Conservation (phyloP, 2,888 invertebrate species). For the Zootermopsis nevadensis region DNA sequence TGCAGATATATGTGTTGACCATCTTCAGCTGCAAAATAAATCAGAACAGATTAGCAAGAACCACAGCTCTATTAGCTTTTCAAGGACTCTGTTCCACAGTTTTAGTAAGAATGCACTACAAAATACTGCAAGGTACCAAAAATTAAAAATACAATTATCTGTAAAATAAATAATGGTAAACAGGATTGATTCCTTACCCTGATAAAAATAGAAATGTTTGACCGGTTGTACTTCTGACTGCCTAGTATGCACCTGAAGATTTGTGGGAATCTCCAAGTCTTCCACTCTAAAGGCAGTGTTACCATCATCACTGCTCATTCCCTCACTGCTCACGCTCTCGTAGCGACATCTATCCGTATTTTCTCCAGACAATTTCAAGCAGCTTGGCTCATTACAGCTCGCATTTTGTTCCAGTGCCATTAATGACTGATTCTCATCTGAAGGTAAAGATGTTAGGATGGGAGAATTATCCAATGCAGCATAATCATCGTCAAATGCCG, state of each 20-base stretch:
- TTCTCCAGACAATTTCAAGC: background rate
- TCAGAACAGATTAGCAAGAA: background rate
- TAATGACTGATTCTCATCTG: background rate
- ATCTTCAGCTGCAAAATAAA: slow-evolving; percentile 76
- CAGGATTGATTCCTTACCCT: slow-evolving; percentile 68
- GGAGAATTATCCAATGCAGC: background rate
- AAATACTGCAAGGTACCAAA: too few species aligned
- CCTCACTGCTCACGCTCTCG: slow-evolving; percentile 59
- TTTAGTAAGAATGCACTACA: too few species aligned
- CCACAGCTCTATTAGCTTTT: too few species aligned
- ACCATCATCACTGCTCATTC: slow-evolving; percentile 57
- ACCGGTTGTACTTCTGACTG: slow-evolving; percentile 57
- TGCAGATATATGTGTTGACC: slow-evolving; percentile 94
- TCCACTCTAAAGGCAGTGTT: slow-evolving; percentile 58
- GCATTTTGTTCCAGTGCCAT: too few species aligned
- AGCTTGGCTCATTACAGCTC: too few species aligned
- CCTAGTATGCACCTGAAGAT: slow-evolving; percentile 49
- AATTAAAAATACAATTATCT: too few species aligned
- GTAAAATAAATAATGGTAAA: too few species aligned
- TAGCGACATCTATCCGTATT: slow-evolving; percentile 51
- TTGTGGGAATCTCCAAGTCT: slow-evolving; percentile 60
- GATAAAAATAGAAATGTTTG: slow-evolving; percentile 84
- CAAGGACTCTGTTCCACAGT: too few species aligned
- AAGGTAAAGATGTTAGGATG: background rate
- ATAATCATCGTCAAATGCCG: slow-evolving; percentile 52